phyloP scores from a whole-genome alignment of 2,888 invertebrate species.

The Parasteatoda lunata region DNA sequence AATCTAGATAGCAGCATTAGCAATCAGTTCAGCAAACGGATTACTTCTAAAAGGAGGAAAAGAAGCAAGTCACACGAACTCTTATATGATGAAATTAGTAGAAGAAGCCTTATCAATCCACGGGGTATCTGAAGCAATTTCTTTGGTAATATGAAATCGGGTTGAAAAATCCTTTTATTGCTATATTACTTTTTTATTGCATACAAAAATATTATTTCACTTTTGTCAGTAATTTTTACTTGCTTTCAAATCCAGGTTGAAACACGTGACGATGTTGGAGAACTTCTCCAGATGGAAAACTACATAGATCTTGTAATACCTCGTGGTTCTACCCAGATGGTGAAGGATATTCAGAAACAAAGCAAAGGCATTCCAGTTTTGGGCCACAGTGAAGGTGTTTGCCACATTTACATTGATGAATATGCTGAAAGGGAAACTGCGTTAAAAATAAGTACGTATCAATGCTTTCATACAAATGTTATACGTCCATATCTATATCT shows the following conservation, averaged over 20 bases:
- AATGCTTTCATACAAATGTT: too few relatives aligned
- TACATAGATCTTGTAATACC: slow-evolving; percentile 98
- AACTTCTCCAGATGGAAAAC: slow-evolving; percentile 91
- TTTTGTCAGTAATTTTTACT: not conserved
- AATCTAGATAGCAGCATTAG: slow-evolving; percentile 91
- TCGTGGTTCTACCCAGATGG: slow-evolving; percentile 95
- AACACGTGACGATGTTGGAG: slow-evolving; percentile 96
- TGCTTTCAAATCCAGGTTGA: slow-evolving; percentile 78
- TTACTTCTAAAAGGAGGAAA: slow-evolving; percentile 96
- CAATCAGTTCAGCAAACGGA: slow-evolving; percentile 97
- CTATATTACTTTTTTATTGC: too few relatives aligned
- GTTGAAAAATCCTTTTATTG: too few relatives aligned
- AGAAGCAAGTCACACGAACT: slow-evolving; percentile 94
- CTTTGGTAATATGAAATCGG: slow-evolving; percentile 79
- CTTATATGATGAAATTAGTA: slow-evolving; percentile 91
- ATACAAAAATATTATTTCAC: not conserved
- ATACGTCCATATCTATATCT: too few relatives aligned
- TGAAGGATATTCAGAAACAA: slow-evolving; percentile 88
- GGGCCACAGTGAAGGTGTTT: slow-evolving; percentile 98
- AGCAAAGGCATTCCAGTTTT: slow-evolving; percentile 92
- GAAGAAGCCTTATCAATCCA: slow-evolving; percentile 89
- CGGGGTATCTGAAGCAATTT: slow-evolving; percentile 90
- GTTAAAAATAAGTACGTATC: slow-evolving; percentile 82
- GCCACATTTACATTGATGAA: slow-evolving; percentile 96
- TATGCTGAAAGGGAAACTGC: slow-evolving; percentile 90